Conservation (phyloP, 2,888 invertebrate genomes). For the Nemoura dubitans region DNA sequence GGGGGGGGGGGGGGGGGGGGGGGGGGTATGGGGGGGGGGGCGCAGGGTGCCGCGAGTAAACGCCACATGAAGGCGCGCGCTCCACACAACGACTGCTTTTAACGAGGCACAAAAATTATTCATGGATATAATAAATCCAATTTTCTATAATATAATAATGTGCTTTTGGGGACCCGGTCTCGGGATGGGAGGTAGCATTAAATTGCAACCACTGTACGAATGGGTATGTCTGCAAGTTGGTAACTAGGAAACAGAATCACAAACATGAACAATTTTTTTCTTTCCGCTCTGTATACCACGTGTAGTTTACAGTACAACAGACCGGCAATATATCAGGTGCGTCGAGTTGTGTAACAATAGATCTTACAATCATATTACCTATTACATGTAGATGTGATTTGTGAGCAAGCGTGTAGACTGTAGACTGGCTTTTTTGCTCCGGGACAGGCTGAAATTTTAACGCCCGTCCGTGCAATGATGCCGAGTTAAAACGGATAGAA, state of each 20-base stretch:
- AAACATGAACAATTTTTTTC: neutral
- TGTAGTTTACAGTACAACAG: neutral
- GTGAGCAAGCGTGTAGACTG: neutral
- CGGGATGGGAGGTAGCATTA: neutral
- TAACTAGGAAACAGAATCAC: neutral
- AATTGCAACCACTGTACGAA: neutral
- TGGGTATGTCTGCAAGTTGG: neutral
- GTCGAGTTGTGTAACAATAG: neutral
- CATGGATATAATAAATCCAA: conserved; percentile 46
- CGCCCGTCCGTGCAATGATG: neutral
- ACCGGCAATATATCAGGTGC: neutral
- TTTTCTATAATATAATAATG: conserved; percentile 40
- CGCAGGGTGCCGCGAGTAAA: neutral
- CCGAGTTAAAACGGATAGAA: neutral
- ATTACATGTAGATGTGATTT: neutral
- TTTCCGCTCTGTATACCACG: neutral
- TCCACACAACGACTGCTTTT: neutral
- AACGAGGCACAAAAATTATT: conserved; percentile 40
- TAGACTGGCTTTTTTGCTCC: no score
- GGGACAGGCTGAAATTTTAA: conserved; percentile 12
- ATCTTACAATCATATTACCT: neutral
- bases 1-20: neutral
- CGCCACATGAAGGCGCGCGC: neutral
- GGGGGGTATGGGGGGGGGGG: neutral
- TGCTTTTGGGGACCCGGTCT: conserved; percentile 19